Evolutionary conservation across 2,888 invertebrate species (phyloP).

Genomic region (Himalopsyche tibetana): DNA sequence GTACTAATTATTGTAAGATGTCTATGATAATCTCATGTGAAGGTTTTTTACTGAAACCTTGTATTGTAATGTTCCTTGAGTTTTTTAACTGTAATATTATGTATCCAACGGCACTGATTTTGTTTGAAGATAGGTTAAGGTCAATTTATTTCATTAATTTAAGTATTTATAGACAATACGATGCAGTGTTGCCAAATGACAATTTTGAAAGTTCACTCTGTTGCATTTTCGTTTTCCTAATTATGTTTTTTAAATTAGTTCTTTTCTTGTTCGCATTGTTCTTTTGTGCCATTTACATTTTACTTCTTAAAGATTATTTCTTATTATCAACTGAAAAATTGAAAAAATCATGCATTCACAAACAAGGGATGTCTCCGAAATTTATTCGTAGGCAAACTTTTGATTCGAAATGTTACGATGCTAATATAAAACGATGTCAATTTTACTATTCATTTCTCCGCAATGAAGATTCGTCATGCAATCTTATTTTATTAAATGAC

Average conservation of each 20-base stretch:
- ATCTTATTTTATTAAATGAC: neutral
- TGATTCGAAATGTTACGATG: neutral
- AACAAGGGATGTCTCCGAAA: neutral
- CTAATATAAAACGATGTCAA: neutral
- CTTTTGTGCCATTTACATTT: constrained; percentile 24
- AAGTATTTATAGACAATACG: constrained; percentile 38
- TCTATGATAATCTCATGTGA: constrained; percentile 39
- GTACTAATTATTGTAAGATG: constrained; percentile 35
- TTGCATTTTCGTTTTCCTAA: neutral
- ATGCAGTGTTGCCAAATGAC: constrained; percentile 36
- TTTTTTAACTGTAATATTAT: constrained; percentile 31
- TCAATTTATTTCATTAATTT: constrained; percentile 37
- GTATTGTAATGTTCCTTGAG: constrained; percentile 39
- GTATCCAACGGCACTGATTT: constrained; percentile 39
- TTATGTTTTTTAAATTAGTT: neutral
- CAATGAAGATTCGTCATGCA: neutral
- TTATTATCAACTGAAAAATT: neutral
- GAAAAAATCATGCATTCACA: too few species aligned
- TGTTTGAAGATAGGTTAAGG: constrained; percentile 32
- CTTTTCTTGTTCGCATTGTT: neutral
- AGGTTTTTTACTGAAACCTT: neutral
- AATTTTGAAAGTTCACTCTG: neutral
- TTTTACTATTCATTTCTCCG: neutral
- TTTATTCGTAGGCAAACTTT: neutral
- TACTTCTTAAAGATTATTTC: neutral